These are phyloP conservation scores for Sebastiscus tertius DNA, from an alignment of 2,797 vertebrate species.

Conservation along the genomic window DNA sequence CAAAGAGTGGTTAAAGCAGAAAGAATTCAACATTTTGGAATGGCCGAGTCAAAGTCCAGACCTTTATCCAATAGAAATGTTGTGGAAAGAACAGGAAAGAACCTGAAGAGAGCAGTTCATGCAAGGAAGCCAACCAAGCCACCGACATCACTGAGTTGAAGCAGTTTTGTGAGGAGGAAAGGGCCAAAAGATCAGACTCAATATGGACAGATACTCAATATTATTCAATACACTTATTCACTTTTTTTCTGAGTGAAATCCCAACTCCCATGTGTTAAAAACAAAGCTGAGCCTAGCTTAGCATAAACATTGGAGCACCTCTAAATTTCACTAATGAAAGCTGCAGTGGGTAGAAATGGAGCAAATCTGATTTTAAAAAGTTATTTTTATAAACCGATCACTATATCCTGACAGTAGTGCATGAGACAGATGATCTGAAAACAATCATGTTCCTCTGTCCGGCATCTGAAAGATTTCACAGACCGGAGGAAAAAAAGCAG, in stretches of 20 bases:
- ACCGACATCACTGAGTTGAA: neutral
- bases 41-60: neutral
- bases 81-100: neutral
- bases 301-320: neutral
- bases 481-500: no score
- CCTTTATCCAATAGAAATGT: neutral
- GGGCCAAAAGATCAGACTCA: neutral
- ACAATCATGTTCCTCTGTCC: no score
- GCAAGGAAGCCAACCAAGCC: neutral
- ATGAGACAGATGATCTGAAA: no score
- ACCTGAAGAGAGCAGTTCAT: neutral
- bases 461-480: no score
- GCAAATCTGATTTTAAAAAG: no score
- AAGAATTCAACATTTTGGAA: neutral
- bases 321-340: no score
- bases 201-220: neutral
- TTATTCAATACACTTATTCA: neutral
- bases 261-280: neutral
- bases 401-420: no score
- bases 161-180: neutral
- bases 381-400: no score
- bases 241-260: neutral
- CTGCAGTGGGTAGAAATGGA: no score
- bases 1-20: neutral
- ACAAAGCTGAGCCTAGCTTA: neutral